Conservation (phyloP, 2,888 invertebrate species). For the Busseola fusca region DNA sequence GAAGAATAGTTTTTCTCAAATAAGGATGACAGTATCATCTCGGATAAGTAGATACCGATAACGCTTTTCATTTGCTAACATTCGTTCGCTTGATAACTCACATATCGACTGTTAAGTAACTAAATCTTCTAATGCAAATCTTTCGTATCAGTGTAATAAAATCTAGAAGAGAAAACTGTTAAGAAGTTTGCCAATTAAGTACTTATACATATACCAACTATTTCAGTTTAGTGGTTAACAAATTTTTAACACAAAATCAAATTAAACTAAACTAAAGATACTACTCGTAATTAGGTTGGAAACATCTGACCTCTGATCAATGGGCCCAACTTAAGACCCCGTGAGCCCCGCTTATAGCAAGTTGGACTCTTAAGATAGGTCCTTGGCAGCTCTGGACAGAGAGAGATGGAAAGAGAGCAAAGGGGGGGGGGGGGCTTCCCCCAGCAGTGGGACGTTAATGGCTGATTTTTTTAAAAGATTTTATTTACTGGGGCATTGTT, state of each 20-base stretch:
- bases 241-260: no score
- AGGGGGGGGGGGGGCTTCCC: no score
- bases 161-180: not conserved
- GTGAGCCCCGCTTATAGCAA: no score
- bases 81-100: not conserved
- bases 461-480: no score
- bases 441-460: no score
- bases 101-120: not conserved
- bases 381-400: no score
- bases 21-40: not conserved
- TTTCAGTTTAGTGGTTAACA: not conserved
- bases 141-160: not conserved
- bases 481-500: no score
- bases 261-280: not conserved
- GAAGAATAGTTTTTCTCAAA: conserved; percentile 13
- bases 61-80: not conserved
- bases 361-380: no score
- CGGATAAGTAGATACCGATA: not conserved
- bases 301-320: no score
- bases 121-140: not conserved
- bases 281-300: no score
- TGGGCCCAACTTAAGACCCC: no score
- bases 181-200: not conserved
- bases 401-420: no score
- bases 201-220: not conserved